Evolutionary conservation across 1,140 invertebrate genomes (phyloP), one percentile per base, ranked within the genome.

Genomic region (Drepana arcuata): DNA sequence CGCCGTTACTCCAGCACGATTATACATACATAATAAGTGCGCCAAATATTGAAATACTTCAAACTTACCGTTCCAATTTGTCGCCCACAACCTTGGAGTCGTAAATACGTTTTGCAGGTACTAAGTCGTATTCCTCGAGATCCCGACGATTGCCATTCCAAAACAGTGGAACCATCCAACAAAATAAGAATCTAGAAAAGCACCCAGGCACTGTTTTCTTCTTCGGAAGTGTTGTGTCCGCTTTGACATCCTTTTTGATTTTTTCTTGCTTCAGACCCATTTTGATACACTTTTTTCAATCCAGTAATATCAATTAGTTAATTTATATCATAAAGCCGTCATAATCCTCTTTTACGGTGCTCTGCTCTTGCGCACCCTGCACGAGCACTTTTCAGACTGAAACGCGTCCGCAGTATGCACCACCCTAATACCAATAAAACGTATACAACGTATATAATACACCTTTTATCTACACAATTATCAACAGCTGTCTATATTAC

Each of bases 51-150:
- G n/a, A n/a, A n/a, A n/a, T n/a, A 27, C 29, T 7, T 16, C 14
- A 24, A 32, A 56, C 61, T 82, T 72, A 90, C 88, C 65, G 80
- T 84, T 90, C 88, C 18, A 90, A 62, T 38, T 56, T 60, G 53
- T 89, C 81, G n/a, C 87, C 88, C 1, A 87, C 65, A 12, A 26
- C 24, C 53, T 86, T 84, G 2, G 88, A 88, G 9, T 81, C 50
- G 51, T 88, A 88, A 1, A 51, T 42, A 37, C 84, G 77, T 16
- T 87, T 83, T 2, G 89, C 84, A 31, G 84, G 85, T 50, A 87
- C 88, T 9, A 93, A 72, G 71, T 93, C 91, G 23, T 84, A 72
- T 23, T 88, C 70, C 53, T 89, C 88, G 15, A 92, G 63, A 48
- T 92, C 89, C 30, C 88, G 82, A 33, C 78, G 75, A 41, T 85